These are phyloP conservation scores for Desmophyllum pertusum DNA, from an alignment of 92 coral and sea anemone genomes.

Conservation along the genomic window DNA sequence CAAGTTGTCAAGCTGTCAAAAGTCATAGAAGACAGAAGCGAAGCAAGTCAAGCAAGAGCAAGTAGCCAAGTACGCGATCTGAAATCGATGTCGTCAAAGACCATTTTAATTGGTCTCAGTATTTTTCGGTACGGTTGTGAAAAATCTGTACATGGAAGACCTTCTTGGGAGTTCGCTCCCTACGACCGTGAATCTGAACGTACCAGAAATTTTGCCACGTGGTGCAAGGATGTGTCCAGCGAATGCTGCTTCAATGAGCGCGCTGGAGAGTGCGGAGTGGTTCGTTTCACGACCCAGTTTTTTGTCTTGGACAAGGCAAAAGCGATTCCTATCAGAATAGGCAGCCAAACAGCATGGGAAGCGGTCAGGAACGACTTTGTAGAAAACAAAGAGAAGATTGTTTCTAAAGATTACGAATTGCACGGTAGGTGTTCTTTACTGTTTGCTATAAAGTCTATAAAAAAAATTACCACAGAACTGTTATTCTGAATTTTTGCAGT, in stretches of 20 bases:
- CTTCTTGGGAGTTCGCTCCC: slow-evolving; percentile 40
- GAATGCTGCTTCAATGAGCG: slow-evolving; percentile 9
- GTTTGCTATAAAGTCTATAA: neutral
- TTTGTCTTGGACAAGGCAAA: slow-evolving; percentile 30
- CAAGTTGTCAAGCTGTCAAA: no score
- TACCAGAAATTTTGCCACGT: slow-evolving; percentile 21
- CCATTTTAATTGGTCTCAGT: slow-evolving; percentile 38
- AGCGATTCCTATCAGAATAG: slow-evolving; percentile 21
- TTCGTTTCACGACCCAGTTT: slow-evolving; percentile 25
- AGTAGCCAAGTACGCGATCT: slow-evolving; percentile 12
- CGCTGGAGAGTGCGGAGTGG: slow-evolving; percentile 41
- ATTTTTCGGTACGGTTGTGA: slow-evolving; percentile 35
- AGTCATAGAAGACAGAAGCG: no score
- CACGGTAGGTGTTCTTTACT: slow-evolving; percentile 37
- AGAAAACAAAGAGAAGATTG: slow-evolving; percentile 30
- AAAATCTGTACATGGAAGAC: slow-evolving; percentile 44
- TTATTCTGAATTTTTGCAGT: neutral
- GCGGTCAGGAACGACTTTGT: slow-evolving; percentile 24
- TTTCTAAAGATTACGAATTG: slow-evolving; percentile 40
- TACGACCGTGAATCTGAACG: slow-evolving; percentile 21
- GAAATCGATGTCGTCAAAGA: slow-evolving; percentile 42
- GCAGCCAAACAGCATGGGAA: slow-evolving; percentile 38
- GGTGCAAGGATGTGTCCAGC: slow-evolving; percentile 17
- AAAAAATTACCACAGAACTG: slow-evolving; percentile 11
- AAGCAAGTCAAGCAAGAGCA: slow-evolving; percentile 4